These are phyloP conservation scores for Malurus melanocephalus DNA, from an alignment of 2,113 vertebrate species.

Conservation along the genomic window DNA sequence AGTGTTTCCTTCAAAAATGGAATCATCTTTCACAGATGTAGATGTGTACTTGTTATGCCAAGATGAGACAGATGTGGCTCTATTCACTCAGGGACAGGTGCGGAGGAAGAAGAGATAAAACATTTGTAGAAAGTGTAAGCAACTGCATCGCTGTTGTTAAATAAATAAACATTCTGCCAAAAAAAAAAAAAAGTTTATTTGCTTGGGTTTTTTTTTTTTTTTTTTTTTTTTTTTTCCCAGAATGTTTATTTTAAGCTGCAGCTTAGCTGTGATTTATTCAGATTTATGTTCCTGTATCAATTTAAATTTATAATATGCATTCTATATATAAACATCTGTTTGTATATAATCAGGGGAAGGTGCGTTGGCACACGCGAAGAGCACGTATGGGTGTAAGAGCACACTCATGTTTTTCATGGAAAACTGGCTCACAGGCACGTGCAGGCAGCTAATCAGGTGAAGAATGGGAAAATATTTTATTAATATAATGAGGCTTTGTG, in stretches of 20 bases:
- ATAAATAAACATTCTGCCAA: constrained; percentile 82
- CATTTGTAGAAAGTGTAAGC: constrained; percentile 83
- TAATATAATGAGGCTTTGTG: background rate
- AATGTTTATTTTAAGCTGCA: constrained; percentile 76
- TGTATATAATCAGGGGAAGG: background rate
- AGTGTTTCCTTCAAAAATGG: constrained; percentile 79
- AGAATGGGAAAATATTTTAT: background rate
- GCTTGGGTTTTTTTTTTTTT: too few relatives aligned
- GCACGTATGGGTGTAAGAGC: background rate
- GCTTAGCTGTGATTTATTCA: constrained; percentile 61
- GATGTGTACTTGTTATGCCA: constrained; percentile 80
- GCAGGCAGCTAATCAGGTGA: background rate
- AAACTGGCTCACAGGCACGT: background rate
- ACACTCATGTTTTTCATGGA: background rate
- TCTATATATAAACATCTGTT: constrained; percentile 42
- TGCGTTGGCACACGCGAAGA: background rate
- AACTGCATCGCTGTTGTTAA: constrained; percentile 79
- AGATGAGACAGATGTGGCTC: constrained; percentile 86
- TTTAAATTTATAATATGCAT: constrained; percentile 40
- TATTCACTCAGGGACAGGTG: constrained; percentile 86
- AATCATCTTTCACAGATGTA: constrained; percentile 83
- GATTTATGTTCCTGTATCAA: constrained; percentile 42
- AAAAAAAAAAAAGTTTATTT: background rate
- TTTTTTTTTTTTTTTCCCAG: background rate
- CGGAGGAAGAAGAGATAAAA: constrained; percentile 84